Conservation (phyloP, 2,888 invertebrate genomes). For the Netelia virgata region DNA sequence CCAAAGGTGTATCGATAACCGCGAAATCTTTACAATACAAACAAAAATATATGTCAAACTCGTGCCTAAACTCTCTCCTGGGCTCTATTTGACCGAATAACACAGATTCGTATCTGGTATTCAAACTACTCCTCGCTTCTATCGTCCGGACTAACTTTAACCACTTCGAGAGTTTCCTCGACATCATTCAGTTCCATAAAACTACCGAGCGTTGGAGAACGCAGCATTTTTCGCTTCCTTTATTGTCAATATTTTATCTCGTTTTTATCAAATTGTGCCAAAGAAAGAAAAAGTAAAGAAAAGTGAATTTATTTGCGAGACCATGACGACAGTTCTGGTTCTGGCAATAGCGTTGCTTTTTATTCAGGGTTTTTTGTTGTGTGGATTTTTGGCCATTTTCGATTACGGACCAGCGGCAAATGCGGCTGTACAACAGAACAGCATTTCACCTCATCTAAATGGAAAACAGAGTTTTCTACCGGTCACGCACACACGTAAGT, state of each 20-base stretch:
- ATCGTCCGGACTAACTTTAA: not conserved
- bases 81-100: not conserved
- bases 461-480: constrained; percentile 78
- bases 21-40: not conserved
- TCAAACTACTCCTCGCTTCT: constrained; percentile 64
- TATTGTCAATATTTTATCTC: not conserved
- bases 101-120: constrained; percentile 71
- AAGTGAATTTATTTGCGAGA: not conserved
- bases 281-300: no score
- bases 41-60: not conserved
- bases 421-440: constrained; percentile 83
- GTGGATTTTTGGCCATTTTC: constrained; percentile 83
- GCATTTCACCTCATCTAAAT: constrained; percentile 80
- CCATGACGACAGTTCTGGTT: constrained; percentile 71
- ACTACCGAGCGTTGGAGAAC: not conserved
- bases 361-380: constrained; percentile 83
- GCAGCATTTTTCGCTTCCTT: not conserved
- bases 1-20: not conserved
- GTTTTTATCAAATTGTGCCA: constrained; percentile 11
- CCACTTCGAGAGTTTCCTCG: not conserved
- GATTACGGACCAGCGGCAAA: constrained; percentile 85
- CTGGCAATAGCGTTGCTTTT: constrained; percentile 80
- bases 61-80: not conserved
- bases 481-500: constrained; percentile 80
- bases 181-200: not conserved